Base-by-base conservation (phyloP, 2,888 invertebrate species). In the Netelia virgata region DNA sequence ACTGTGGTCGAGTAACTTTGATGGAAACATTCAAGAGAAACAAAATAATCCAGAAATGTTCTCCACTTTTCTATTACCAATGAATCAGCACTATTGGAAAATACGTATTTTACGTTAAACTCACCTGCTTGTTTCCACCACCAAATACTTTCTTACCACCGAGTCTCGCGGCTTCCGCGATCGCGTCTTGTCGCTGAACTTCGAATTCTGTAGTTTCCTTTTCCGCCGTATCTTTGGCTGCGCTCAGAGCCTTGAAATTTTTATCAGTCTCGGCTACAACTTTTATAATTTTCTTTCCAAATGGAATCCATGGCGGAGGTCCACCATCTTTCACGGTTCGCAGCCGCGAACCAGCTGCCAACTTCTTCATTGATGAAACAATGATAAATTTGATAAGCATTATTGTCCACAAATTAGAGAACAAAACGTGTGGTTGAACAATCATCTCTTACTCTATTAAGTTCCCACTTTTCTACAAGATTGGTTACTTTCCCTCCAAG, bases 231-330 rank as follows among this genome's bases (percentile, higher is more conserved):
- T 96, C 96, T 91, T 96, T 96, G 10, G 94, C 94, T 23, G 47
- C 14, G 73, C 95, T 95, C 36, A 97, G 92, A 82, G 97, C 96
- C 91, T 97, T 97, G 86, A 97, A 97, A 89, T 96, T 95, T 87
- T 95, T 95, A 84, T 96, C 96, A 57, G 95, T 94, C 36, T 95
- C 93, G 47, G 93, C 91, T 5, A 95, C 93, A 3, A 95, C 93
- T 73, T 95, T 95, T 88, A 96, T 94, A 76, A 97, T 95, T 90
- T 96, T 96, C 90, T 97, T 96, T 0, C 98, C 98, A 94, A 98
- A 98, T 50, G 98, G 97, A 88, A 98, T 97, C 98, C 98, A 98
- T 55, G 97, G 96, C 59, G 97, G 98, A 1, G 98, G 98, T 0
- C 97, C 97, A 85, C 97, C 97, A 88, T 97, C 96, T 78, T 95